Conservation (phyloP, 2,888 invertebrate genomes). For the Chalcis sispes region DNA sequence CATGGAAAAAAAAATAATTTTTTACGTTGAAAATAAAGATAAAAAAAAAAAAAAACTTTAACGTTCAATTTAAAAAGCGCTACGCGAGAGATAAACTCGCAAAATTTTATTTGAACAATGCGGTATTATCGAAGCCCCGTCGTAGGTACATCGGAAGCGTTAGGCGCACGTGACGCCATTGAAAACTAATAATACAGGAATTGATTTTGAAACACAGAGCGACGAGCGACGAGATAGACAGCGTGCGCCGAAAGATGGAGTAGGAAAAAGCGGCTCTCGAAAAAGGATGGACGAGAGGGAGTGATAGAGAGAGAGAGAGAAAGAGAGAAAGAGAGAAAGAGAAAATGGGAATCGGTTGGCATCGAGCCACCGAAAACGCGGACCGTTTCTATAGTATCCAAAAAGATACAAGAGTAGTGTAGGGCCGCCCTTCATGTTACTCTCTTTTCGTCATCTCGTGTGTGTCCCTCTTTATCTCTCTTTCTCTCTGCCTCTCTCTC, state of each 20-base stretch:
- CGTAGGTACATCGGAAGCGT: too few species aligned
- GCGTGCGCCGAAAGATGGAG: too few species aligned
- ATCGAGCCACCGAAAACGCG: constrained; percentile 47
- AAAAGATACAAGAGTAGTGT: too few species aligned
- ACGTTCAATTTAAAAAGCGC: too few species aligned
- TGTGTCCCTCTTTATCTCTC: not conserved
- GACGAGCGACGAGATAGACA: not conserved
- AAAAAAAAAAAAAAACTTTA: too few species aligned
- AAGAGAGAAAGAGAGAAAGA: not conserved
- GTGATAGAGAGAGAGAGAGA: not conserved
- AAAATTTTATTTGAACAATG: too few species aligned
- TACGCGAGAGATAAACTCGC: too few species aligned
- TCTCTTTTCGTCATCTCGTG: constrained; percentile 22
- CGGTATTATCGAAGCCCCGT: too few species aligned
- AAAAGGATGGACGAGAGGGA: not conserved
- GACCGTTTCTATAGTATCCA: too few species aligned
- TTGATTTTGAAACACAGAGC: constrained; percentile 29
- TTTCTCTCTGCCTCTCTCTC: constrained; percentile 33
- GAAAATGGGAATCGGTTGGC: constrained; percentile 52
- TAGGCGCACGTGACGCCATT: not conserved
- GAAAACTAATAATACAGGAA: constrained; percentile 37
- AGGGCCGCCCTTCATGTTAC: constrained; percentile 38
- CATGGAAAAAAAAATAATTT: too few species aligned
- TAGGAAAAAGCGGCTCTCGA: not conserved
- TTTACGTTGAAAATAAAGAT: too few species aligned